Base-by-base conservation (phyloP, 2,113 vertebrate species). In the Mormyrus iriodes region DNA sequence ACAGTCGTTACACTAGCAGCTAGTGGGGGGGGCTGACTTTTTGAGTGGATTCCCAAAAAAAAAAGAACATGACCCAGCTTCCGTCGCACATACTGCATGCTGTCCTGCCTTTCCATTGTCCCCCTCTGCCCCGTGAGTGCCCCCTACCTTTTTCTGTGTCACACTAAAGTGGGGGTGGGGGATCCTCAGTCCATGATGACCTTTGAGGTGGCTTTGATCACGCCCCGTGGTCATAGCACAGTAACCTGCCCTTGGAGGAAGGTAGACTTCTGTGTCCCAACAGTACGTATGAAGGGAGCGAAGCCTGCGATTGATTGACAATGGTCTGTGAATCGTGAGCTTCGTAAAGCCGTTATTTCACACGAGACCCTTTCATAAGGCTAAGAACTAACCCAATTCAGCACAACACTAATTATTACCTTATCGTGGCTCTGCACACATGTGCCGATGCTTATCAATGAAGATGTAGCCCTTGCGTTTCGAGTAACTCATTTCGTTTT, bases 381-480 rank as follows among this genome's bases (percentile, higher is more conserved):
- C 24, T 7, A 27, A 76, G 31, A 4, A 85, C 83, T 48, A 17
- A 48, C 44, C 15, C 4, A 76, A 19, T 79, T 79, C 42, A 7
- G 73, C 73, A 79, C 6, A 12, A 27, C 15, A 2, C 73, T 79
- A 48, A 85, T 85, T 85, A 49, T 85, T 85, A 85, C 9, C 21
- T 85, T 85, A 27, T 85, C 46, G 2, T 49, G n/a, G n/a, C 10
- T 24, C 44, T 46, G 12, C 48, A 48, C 13, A 0, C 48, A 1
- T 85, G 8, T 46, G 44, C 42, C 21, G 19, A 49, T 27, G 44
- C 83, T 48, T 51, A 49, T 85, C 95, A 95, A 95, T 94, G 94
- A 83, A 94, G 95, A 95, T 92, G 93, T 94, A 95, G 94, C 91
- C 88, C 89, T n/a, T n/a, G 0, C 85, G 82, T 88, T 89, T 85